A percentile compares a stretch with the other conserved stretches of the same genome.
phyloP scores from a whole-genome alignment of 2,888 invertebrate species.

The Drosophila paracracens region DNA sequence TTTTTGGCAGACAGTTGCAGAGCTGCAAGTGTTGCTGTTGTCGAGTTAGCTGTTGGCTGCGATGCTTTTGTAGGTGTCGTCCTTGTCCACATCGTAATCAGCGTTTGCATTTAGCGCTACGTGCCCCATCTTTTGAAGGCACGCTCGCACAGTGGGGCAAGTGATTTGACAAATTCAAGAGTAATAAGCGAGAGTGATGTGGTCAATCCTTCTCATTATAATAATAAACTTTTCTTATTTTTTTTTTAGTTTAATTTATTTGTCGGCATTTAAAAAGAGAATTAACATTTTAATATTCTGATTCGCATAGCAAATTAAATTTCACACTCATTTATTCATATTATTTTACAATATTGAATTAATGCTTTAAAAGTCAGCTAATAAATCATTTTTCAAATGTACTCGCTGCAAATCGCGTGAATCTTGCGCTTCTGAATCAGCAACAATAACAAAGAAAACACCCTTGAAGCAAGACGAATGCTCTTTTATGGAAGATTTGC shows the following conservation, averaged over 20 bases:
- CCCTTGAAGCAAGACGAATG: not conserved
- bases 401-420: slow-evolving; percentile 27
- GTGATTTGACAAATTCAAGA: not conserved
- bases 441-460: slow-evolving; percentile 16
- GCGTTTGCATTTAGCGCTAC: slow-evolving; percentile 50
- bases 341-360: not conserved
- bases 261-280: not conserved
- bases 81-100: slow-evolving; percentile 34
- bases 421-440: slow-evolving; percentile 26
- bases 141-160: slow-evolving; percentile 43
- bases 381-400: slow-evolving; percentile 41
- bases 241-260: not conserved
- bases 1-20: slow-evolving; percentile 34
- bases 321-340: not conserved
- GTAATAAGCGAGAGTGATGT: not conserved
- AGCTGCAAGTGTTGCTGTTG: slow-evolving; percentile 32
- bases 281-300: not conserved
- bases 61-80: slow-evolving; percentile 59
- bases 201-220: not conserved
- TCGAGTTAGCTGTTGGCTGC: slow-evolving; percentile 50
- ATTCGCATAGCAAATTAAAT: slow-evolving; percentile 10
- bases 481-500: not conserved
- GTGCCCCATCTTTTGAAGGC: slow-evolving; percentile 47
- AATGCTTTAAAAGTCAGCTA: not conserved
- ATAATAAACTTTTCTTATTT: not conserved